These are phyloP conservation scores for Entomyzon cyanotis DNA, from an alignment of 2,113 vertebrate species.

Conservation along the genomic window DNA sequence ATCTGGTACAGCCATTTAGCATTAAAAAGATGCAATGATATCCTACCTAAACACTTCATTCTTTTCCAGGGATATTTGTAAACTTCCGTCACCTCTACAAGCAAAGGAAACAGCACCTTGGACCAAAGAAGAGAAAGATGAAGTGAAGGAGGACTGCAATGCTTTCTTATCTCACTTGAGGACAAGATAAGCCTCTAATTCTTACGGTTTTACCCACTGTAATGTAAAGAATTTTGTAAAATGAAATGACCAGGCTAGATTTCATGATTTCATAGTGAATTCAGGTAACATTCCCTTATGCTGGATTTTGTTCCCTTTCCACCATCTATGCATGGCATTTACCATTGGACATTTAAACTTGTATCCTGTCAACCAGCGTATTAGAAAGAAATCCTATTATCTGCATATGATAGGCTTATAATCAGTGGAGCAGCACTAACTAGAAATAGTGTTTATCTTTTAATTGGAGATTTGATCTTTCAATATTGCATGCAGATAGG, in stretches of 20 bases:
- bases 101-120: conserved; percentile 85
- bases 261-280: conserved; percentile 58
- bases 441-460: conserved; percentile 49
- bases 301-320: conserved; percentile 21
- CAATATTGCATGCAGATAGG: conserved; percentile 61
- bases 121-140: conserved; percentile 89
- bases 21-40: not conserved
- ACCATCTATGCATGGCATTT: conserved; percentile 29
- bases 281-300: conserved; percentile 43
- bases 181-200: conserved; percentile 57
- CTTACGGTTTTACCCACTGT: conserved; percentile 67
- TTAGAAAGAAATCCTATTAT: conserved; percentile 44
- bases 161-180: conserved; percentile 44
- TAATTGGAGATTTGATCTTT: conserved; percentile 50
- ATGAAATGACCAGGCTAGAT: not conserved
- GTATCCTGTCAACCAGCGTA: not conserved
- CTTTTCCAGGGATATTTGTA: conserved; percentile 80
- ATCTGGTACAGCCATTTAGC: not conserved
- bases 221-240: conserved; percentile 70
- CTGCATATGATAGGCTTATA: conserved; percentile 46
- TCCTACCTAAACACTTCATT: not conserved
- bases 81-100: conserved; percentile 93
- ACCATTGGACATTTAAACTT: not conserved
- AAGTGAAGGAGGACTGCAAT: conserved; percentile 70
- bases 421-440: conserved; percentile 43